Percentiles rank a stretch among this genome's conserved stretches.
Evolutionary conservation across 2,113 vertebrate genomes (phyloP).

Genomic region (Dromiciops gliroides): DNA sequence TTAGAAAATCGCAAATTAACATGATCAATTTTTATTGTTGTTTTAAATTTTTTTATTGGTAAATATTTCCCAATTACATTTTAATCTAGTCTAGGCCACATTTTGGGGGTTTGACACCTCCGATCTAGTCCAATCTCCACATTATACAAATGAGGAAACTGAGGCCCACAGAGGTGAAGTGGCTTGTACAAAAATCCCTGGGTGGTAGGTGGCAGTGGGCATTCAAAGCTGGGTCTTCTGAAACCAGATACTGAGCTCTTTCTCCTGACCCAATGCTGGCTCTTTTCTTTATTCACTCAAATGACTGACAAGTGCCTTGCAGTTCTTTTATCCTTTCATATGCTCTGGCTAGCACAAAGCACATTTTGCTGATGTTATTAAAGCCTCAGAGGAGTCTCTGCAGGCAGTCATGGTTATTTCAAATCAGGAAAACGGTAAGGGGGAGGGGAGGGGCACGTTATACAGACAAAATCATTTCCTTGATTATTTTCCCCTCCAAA

Average conservation of each 20-base stretch:
- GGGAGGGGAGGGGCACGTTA: constrained; percentile 9
- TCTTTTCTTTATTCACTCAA: too few species aligned
- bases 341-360: background rate
- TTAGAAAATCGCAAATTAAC: background rate
- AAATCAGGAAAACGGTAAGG: constrained; percentile 25
- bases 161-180: background rate
- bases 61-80: background rate
- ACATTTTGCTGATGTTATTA: background rate
- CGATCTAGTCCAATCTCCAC: background rate
- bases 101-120: background rate
- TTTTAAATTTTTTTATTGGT: background rate
- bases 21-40: background rate
- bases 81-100: background rate
- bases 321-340: background rate
- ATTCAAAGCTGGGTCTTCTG: background rate
- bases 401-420: background rate
- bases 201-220: background rate
- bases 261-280: background rate
- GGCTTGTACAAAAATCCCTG: background rate
- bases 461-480: constrained; percentile 20
- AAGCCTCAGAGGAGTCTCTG: background rate
- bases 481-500: constrained; percentile 42
- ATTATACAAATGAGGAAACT: background rate
- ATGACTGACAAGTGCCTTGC: background rate
- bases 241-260: background rate